A percentile compares a stretch with the other conserved stretches of the same genome.
Evolutionary conservation across 2,888 invertebrate species (phyloP).

Genomic region (Trisateles emortualis): DNA sequence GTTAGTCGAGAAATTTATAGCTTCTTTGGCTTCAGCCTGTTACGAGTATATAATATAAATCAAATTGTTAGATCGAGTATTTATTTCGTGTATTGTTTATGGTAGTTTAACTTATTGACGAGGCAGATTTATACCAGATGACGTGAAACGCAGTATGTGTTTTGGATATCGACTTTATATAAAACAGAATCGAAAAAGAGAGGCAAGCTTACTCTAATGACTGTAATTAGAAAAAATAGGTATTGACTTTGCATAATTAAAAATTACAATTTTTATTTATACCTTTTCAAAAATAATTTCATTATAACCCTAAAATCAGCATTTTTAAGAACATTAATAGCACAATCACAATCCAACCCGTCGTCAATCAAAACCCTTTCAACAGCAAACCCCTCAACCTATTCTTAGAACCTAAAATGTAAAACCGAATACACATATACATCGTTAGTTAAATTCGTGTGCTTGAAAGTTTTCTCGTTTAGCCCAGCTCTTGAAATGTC

Average conservation of each 20-base stretch:
- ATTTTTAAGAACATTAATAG: neutral
- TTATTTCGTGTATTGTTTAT: too few species aligned
- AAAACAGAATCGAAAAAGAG: too few species aligned
- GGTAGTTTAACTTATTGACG: too few species aligned
- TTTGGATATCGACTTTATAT: too few species aligned
- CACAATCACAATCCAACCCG: constrained; percentile 7
- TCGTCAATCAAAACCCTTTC: constrained; percentile 12
- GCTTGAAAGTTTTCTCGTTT: constrained; percentile 37
- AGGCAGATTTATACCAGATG: too few species aligned
- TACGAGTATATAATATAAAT: too few species aligned
- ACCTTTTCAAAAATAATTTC: neutral
- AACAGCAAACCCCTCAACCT: constrained; percentile 7
- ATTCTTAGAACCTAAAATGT: constrained; percentile 10
- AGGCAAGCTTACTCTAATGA: too few species aligned
- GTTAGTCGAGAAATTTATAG: neutral
- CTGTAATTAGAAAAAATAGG: too few species aligned
- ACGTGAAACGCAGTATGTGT: too few species aligned
- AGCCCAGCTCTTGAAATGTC: constrained; percentile 23
- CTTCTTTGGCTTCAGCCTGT: too few species aligned
- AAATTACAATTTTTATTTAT: neutral
- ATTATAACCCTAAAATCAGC: neutral
- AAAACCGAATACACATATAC: constrained; percentile 16
- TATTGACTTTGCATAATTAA: neutral
- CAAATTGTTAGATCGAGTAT: too few species aligned
- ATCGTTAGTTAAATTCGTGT: constrained; percentile 32